These are phyloP conservation scores for Hipparchia sbordonii DNA, from an alignment of 2,888 invertebrate species.

Conservation along the genomic window DNA sequence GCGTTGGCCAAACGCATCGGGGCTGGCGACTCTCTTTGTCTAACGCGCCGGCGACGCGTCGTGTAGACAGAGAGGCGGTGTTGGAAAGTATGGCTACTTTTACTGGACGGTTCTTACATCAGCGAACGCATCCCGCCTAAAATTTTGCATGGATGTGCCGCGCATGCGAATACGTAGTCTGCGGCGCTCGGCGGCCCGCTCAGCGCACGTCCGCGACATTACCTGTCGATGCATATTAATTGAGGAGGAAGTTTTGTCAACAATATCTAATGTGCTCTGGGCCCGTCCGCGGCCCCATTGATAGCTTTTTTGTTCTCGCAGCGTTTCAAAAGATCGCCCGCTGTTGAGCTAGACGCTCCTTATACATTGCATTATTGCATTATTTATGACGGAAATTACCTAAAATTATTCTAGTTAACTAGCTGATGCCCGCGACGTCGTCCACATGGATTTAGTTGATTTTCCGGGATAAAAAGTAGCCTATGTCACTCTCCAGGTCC, in stretches of 20 bases:
- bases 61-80: slow-evolving; percentile 65
- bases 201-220: slow-evolving; percentile 74
- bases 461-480: too few relatives aligned
- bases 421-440: too few relatives aligned
- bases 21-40: slow-evolving; percentile 68
- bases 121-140: slow-evolving; percentile 80
- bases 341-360: slow-evolving; percentile 59
- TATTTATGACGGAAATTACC: slow-evolving; percentile 62
- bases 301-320: slow-evolving; percentile 69
- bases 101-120: slow-evolving; percentile 68
- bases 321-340: slow-evolving; percentile 63
- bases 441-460: too few relatives aligned
- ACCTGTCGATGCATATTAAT: slow-evolving; percentile 81
- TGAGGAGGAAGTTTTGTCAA: slow-evolving; percentile 81
- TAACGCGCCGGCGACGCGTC: slow-evolving; percentile 50
- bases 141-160: slow-evolving; percentile 81
- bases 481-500: too few relatives aligned
- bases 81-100: slow-evolving; percentile 70
- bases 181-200: slow-evolving; percentile 54
- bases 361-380: slow-evolving; percentile 69
- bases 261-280: slow-evolving; percentile 81
- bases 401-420: too few relatives aligned
- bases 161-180: slow-evolving; percentile 72
- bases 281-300: slow-evolving; percentile 72
- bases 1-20: slow-evolving; percentile 69